These are phyloP conservation scores for Armadillidium nasatum DNA, from an alignment of 1,140 invertebrate genomes.

Conservation along the genomic window DNA sequence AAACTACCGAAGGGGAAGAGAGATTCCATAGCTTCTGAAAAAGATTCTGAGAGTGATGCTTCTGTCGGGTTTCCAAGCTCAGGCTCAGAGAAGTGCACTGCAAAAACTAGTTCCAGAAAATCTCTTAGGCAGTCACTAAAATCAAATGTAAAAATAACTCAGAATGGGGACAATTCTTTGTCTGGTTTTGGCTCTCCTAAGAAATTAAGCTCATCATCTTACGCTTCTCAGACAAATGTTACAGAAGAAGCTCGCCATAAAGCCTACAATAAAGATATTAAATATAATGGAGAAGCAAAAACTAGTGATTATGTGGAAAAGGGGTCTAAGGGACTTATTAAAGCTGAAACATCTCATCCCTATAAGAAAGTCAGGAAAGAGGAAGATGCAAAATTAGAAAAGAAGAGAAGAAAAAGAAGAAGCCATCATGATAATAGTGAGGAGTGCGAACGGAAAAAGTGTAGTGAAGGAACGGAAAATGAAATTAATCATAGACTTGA, in stretches of 20 bases:
- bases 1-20: not conserved
- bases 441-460: not conserved
- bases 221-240: not conserved
- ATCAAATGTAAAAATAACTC: no score
- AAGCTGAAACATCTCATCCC: no score
- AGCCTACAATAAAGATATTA: not conserved
- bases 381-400: not conserved
- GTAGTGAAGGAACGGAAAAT: not conserved
- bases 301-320: not conserved
- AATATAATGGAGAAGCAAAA: not conserved
- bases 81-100: not conserved
- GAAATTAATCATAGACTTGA: no score
- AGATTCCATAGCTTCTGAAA: not conserved
- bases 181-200: not conserved
- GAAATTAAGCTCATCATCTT: not conserved
- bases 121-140: no score
- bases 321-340: no score
- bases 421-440: not conserved
- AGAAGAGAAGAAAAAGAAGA: not conserved
- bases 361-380: not conserved
- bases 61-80: not conserved
- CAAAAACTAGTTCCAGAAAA: not conserved
- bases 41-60: not conserved
- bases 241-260: not conserved
- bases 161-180: not conserved